Conservation (phyloP, 2,797 vertebrate species). For the Eutrigla gurnardus region DNA sequence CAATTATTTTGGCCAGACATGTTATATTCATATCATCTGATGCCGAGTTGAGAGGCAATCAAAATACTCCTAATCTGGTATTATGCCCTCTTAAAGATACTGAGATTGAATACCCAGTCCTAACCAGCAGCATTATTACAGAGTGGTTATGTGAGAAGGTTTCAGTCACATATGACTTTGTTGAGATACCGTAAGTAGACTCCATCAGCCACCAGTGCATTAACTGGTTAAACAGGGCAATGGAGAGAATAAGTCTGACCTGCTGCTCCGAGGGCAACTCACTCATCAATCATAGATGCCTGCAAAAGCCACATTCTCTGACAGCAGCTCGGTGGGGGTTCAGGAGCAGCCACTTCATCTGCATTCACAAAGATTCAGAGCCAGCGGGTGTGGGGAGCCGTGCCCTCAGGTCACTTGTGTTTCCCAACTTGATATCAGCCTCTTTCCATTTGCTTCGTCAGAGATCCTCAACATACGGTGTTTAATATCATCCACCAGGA, state of each 20-base stretch:
- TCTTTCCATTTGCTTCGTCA: constrained; percentile 33
- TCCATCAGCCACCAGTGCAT: constrained; percentile 10
- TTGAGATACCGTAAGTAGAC: constrained; percentile 9
- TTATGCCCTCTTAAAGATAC: too few species aligned
- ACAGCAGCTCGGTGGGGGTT: constrained; percentile 38
- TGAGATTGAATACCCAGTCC: too few species aligned
- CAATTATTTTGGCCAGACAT: too few species aligned
- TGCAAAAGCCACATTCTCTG: constrained; percentile 34
- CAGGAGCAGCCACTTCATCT: constrained; percentile 28
- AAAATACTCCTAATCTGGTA: too few species aligned
- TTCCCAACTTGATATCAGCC: constrained; percentile 26
- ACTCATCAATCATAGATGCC: constrained; percentile 59
- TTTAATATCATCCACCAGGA: constrained; percentile 7
- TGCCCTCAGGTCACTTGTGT: constrained; percentile 25
- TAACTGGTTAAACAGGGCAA: constrained; percentile 28
- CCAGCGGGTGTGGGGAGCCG: constrained; percentile 19
- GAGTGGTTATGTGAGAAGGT: not conserved
- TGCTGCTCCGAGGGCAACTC: constrained; percentile 46
- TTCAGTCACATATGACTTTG: constrained; percentile 14
- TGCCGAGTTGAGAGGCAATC: too few species aligned
- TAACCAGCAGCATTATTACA: not conserved
- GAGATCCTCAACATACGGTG: not conserved
- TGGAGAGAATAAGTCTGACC: constrained; percentile 31
- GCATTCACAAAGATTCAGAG: constrained; percentile 38
- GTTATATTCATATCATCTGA: too few species aligned